These are phyloP conservation scores for Metopia argyrocephala DNA, from an alignment of 2,888 invertebrate species.

Conservation along the genomic window DNA sequence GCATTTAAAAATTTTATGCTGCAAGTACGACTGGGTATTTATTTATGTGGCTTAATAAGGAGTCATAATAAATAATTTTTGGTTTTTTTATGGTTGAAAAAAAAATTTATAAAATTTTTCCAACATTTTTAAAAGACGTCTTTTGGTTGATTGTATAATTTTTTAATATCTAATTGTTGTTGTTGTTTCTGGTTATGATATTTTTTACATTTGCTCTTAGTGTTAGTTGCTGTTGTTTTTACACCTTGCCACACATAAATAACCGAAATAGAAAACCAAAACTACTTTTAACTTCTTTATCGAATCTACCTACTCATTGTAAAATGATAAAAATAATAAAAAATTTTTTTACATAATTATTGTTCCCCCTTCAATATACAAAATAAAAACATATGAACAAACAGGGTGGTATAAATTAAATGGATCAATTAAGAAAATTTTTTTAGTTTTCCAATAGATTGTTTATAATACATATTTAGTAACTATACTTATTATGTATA, in stretches of 20 bases:
- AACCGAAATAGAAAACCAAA: neutral
- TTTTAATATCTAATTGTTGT: slow-evolving; percentile 12
- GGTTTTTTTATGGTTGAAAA: slow-evolving; percentile 7
- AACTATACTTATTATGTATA: too few species aligned
- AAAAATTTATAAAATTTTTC: neutral
- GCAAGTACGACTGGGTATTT: neutral
- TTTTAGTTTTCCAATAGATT: too few species aligned
- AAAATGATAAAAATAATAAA: neutral
- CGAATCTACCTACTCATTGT: neutral
- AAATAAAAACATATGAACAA: neutral
- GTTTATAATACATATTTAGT: neutral
- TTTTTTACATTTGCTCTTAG: neutral
- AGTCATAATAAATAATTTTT: slow-evolving; percentile 25
- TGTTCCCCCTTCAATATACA: neutral
- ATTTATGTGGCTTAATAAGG: slow-evolving; percentile 25
- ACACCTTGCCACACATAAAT: slow-evolving; percentile 15
- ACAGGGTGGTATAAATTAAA: neutral
- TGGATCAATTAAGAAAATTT: neutral
- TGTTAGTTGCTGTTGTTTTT: neutral
- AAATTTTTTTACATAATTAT: slow-evolving; percentile 35
- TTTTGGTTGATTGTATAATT: slow-evolving; percentile 24
- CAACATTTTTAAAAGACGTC: neutral
- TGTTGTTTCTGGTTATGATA: neutral
- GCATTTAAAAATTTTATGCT: slow-evolving; percentile 24
- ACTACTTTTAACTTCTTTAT: neutral